A percentile compares a stretch with the other conserved stretches of the same genome.
These are phyloP conservation scores for Ceriagrion tenellum DNA, from an alignment of 2,888 invertebrate genomes.

Conservation along the genomic window DNA sequence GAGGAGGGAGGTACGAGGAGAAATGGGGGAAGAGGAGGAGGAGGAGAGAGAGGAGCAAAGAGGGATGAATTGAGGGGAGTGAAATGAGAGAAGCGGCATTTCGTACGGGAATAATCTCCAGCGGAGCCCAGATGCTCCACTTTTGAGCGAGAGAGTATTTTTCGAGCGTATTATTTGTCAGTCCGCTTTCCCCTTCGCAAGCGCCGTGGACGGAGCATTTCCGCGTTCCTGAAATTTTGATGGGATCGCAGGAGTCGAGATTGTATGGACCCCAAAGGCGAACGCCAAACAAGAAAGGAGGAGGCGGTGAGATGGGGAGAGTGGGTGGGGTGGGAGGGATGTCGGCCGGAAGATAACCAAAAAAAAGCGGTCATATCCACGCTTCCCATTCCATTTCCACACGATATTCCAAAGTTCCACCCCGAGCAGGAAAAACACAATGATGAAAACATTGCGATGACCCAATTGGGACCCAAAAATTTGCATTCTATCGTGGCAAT, in stretches of 20 bases:
- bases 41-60: background rate
- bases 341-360: background rate
- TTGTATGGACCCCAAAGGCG: background rate
- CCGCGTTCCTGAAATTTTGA: slow-evolving; percentile 67
- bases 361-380: background rate
- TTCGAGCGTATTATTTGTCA: slow-evolving; percentile 58
- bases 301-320: background rate
- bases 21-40: too few species aligned
- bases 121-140: slow-evolving; percentile 58
- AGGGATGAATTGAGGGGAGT: background rate
- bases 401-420: background rate
- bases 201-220: slow-evolving; percentile 32
- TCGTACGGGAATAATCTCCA: slow-evolving; percentile 56
- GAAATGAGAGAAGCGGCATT: background rate
- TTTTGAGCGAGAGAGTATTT: slow-evolving; percentile 59
- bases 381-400: background rate
- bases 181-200: slow-evolving; percentile 51
- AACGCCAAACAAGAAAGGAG: background rate
- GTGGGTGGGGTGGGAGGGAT: background rate
- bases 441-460: background rate
- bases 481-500: background rate
- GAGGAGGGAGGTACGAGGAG: background rate
- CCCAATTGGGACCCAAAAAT: background rate
- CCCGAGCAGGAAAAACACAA: background rate
- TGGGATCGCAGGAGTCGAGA: slow-evolving; percentile 52